Base-by-base conservation (phyloP, 2,113 vertebrate species). In the Pollachius pollachius region DNA sequence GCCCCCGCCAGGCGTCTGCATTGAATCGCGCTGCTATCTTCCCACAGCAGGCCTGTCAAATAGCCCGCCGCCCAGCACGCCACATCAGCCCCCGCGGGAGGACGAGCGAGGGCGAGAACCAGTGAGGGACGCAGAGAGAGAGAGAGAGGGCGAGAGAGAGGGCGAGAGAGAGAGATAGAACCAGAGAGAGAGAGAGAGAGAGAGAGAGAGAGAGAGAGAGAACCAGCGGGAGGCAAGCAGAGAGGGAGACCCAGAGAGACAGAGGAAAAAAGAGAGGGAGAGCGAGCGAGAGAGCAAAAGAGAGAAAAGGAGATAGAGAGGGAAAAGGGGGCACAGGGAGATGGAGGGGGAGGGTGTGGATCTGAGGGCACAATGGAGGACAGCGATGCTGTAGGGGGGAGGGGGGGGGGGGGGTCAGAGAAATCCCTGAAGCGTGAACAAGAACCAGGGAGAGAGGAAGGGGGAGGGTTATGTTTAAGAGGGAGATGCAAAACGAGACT, bases 11-110 rank as follows among this genome's bases (percentile, higher is more conserved):
- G 76, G 76, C 80, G 78, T 81, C 88, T 56, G 65, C 74, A 91
- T 91, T 91, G 85, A 91, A 84, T 90, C 69, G 76, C 64, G 68
- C 86, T 92, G 68, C 87, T 92, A 92, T 92, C 90, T 92, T 79
- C 81, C 85, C 30, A n/a, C 82, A 77, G 83, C 90, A 92, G 90
- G 81, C 89, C 83, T 88, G 85, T 88, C 81, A 86, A 89, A 89
- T 81, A 84, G 84, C 83, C 81, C 66, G 68, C 80, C 85, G 72
- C 74, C 67, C 76, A 82, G 82, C 83, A 52, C 85, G 75, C 83
- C 84, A 84, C 87, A 90, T 92, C 80, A 75, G 79, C 74, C 82
- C 76, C 72, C 69, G 72, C 71, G 67, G 72, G 81, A 75, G 63
- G 77, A 77, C 63, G 0, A 67, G 68, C 2, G 65, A 60, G 64